Base-by-base conservation (phyloP, 1,140 invertebrate species). In the Drosophila grimshawi region DNA sequence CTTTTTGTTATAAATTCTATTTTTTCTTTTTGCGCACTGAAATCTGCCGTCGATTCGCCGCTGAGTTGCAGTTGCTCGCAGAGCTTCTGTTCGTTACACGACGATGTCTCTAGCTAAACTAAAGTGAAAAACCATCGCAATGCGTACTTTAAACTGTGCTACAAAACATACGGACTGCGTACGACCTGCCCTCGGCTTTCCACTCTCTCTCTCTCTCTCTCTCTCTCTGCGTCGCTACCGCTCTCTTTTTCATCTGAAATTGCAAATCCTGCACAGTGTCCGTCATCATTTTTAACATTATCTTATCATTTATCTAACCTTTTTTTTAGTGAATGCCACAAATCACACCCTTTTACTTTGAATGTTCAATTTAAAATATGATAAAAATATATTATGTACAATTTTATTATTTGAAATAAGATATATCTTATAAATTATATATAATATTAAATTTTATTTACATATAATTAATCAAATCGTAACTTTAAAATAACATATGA, bases 21-120 rank as follows among this genome's bases (percentile, higher is more conserved):
- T 61, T 29, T 49, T 19, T 53, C n/a, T 59, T 60, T 76, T 79
- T 76, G 61, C 59, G 77, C 74, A 77, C 74, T 77, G 59, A 72
- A 68, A 49, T 76, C 61, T 73, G 74, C 74, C 69, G 74, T 68
- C 74, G 63, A 68, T 48, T 51, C 72, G 76, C 79, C 70, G 57
- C 48, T 72, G 62, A 41, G 29, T 27, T 66, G 45, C 68, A 73
- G 57, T 73, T 77, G 45, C 73, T 74, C 80, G 65, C 68, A 63
- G 64, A 64, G 67, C 71, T 72, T 78, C 66, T 81, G 77, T 71
- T 78, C 78, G 68, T 81, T 76, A 75, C 85, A 89, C 86, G 85
- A 89, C 83, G 83, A 88, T 82, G 77, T 88, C 83, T 88, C 83
- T 88, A 89, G 85, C 85, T 85, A 88, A 88, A 86, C 83, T 88